Evolutionary conservation across 2,888 invertebrate genomes (phyloP), one percentile per base, ranked within the genome.

Genomic region (Sicus ferrugineus): DNA sequence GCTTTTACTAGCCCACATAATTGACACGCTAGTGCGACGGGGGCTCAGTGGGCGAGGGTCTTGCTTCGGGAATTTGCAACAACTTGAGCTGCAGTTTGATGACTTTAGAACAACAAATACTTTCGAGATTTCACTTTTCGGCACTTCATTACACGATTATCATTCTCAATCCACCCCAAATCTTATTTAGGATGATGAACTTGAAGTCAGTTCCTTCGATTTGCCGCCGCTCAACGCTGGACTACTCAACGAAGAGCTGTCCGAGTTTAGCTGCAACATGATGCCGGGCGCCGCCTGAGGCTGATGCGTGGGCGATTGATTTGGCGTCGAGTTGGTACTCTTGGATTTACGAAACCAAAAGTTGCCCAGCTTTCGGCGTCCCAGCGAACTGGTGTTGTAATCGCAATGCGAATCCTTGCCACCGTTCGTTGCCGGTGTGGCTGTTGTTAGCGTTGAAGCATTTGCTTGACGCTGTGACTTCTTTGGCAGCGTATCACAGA

Each of bases 291-390:
- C 48, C 59, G 50, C 19, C 16, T 4, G 11, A 30, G 82, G 78
- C 73, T 84, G 84, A 72, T 85, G 85, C 38, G 85, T 85, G 23
- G 85, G 85, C 54, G 85, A 85, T 69, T 85, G 85, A 73, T 84
- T 85, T 7, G 85, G 85, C 30, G 85, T 85, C 64, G 84, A 84
- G 70, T 83, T 84, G 26, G 80, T 82, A 72, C 84, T 85, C 75
- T 85, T 85, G 42, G 85, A 83, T 67, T 85, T 85, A 28, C 85
- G 81, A 71, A 85, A 85, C 85, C 85, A 85, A n/a, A n/a, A n/a
- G 75, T 83, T 85, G 42, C 85, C 85, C 52, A 85, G 78, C 48
- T 83, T 81, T 9, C 84, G 80, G n/a, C 85, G 80, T 2, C 85
- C 85, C 70, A 85, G 74, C 19, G 85, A 85, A 2, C 84, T 82